Evolutionary conservation across 2,113 vertebrate species (phyloP), one percentile per base, ranked within the genome.

Genomic region (Castor canadensis): DNA sequence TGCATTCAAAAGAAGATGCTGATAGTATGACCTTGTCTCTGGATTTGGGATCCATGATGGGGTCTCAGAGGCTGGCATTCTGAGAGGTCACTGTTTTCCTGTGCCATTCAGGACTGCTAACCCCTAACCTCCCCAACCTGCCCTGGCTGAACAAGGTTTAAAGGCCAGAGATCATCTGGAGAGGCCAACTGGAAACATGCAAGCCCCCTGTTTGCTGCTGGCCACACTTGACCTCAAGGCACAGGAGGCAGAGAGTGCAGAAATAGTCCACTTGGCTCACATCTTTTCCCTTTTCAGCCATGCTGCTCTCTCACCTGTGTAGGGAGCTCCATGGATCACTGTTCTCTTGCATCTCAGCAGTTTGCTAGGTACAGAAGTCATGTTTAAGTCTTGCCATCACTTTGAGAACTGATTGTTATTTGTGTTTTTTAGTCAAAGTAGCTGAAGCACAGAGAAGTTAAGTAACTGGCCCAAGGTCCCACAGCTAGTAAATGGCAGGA

Each of bases 1-100:
- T 47, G 91, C 93, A 58, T 47, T 85, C 84, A 60, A 67, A 89
- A 91, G 79, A n/a, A 60, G 52, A 89, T 58, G 11, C 86, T 38
- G 35, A 66, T 32, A 82, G 62, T 80, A 32, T 56, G 22, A 94
- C 86, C 56, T 52, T 26, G 49, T 38, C 62, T 58, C 73, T 6
- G 9, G 47, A 40, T 54, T 79, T 69, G 71, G 58, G 83, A 49
- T 81, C 20, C 0, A 0, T 1, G 8, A 45, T 64, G 54, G 4
- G 20, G 8, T 32, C 49, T 28, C 24, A 10, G n/a, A 77, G 62
- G 20, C 20, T 76, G 86, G 69, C 17, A 13, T 69, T 10, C 15
- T 40, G 17, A 40, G 17, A 49, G 79, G 58, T 19, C 22, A 6
- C 64, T 64, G 22, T 20, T 56, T 84, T 83, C 69, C 38, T 0